A percentile compares a stretch with the other conserved stretches of the same genome.
These are phyloP conservation scores for Semotilus atromaculatus DNA, from an alignment of 2,797 vertebrate genomes.

Conservation along the genomic window DNA sequence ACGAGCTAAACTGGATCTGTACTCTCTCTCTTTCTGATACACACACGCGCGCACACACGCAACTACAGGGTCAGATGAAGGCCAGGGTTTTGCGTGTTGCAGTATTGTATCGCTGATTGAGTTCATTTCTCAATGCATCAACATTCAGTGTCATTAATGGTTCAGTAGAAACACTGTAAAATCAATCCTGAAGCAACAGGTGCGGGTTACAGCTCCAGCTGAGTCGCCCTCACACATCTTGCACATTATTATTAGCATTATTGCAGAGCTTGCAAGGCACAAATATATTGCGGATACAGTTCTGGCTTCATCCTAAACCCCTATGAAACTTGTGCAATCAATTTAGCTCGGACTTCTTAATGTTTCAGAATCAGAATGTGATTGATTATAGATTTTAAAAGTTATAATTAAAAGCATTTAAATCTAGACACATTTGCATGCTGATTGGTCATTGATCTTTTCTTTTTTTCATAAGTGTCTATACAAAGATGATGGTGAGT, in stretches of 20 bases:
- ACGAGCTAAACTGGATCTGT: no score
- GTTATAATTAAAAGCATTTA: no score
- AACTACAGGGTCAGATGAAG: conserved; percentile 3
- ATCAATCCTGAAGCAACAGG: conserved; percentile 32
- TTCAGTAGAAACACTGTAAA: background rate
- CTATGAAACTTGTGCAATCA: no score
- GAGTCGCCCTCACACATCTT: background rate
- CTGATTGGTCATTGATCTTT: background rate
- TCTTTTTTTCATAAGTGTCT: background rate
- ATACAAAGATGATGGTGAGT: background rate
- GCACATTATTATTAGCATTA: conserved; percentile 3
- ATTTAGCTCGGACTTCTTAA: background rate
- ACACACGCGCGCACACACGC: background rate
- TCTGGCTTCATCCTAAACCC: background rate
- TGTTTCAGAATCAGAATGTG: background rate
- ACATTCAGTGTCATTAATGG: background rate
- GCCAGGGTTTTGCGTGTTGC: conserved; percentile 13
- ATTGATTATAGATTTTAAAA: background rate
- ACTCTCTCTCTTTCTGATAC: background rate
- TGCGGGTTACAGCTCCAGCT: conserved; percentile 15
- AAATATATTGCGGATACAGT: background rate
- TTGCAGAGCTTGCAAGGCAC: background rate
- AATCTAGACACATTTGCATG: background rate
- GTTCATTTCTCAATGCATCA: conserved; percentile 16
- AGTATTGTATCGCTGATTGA: conserved; percentile 6